Percentiles rank a stretch among this genome's conserved stretches.
These are phyloP conservation scores for Parnassius orleans DNA, from an alignment of 2,888 invertebrate species.

Conservation along the genomic window DNA sequence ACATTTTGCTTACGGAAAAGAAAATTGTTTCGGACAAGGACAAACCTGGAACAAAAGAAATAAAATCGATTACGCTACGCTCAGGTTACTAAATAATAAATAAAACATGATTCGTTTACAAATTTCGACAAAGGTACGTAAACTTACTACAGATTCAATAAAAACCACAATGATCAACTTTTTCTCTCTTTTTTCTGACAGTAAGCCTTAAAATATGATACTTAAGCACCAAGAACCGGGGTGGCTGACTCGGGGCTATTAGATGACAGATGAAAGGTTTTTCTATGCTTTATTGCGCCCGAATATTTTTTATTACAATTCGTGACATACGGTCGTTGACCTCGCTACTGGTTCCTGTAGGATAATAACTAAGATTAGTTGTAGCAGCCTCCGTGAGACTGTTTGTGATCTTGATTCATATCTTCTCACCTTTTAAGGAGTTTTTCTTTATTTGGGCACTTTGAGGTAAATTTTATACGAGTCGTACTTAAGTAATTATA, in stretches of 20 bases:
- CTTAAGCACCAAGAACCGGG: slow-evolving; percentile 53
- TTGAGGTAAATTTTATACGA: slow-evolving; percentile 12
- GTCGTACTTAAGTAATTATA: too few species aligned
- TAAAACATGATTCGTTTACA: slow-evolving; percentile 43
- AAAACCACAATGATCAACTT: slow-evolving; percentile 62
- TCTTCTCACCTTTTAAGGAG: slow-evolving; percentile 52
- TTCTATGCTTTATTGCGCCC: slow-evolving; percentile 64
- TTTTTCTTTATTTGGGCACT: slow-evolving; percentile 33
- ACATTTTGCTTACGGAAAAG: slow-evolving; percentile 25
- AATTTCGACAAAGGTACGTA: slow-evolving; percentile 50
- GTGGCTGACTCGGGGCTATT: slow-evolving; percentile 50
- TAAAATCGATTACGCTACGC: slow-evolving; percentile 31
- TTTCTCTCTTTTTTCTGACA: slow-evolving; percentile 54
- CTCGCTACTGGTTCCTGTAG: slow-evolving; percentile 63
- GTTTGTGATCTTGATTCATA: slow-evolving; percentile 54
- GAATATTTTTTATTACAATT: slow-evolving; percentile 54
- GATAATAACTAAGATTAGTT: slow-evolving; percentile 52
- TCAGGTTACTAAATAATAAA: slow-evolving; percentile 29
- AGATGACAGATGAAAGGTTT: slow-evolving; percentile 71
- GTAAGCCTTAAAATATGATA: slow-evolving; percentile 67
- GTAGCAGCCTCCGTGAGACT: slow-evolving; percentile 44
- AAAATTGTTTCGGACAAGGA: slow-evolving; percentile 34
- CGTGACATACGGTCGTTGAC: slow-evolving; percentile 64
- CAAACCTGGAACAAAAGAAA: slow-evolving; percentile 68
- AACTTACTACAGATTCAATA: slow-evolving; percentile 43